These are phyloP conservation scores for Gonocerus acuteangulatus DNA, from an alignment of 2,888 invertebrate genomes.

Conservation along the genomic window DNA sequence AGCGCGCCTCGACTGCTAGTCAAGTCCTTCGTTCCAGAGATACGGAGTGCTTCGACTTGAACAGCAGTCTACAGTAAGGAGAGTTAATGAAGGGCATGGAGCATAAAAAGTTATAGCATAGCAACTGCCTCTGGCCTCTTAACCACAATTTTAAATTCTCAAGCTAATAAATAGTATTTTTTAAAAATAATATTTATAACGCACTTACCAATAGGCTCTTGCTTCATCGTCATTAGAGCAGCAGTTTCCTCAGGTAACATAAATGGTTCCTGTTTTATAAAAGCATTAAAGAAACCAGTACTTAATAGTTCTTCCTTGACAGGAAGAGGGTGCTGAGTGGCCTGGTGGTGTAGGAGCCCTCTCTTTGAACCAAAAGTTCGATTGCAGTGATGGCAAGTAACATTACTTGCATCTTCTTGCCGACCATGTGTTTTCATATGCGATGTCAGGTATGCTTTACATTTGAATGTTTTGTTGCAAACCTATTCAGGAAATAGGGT, in stretches of 20 bases:
- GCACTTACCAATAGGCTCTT: constrained; percentile 19
- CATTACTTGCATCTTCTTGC: constrained; percentile 11
- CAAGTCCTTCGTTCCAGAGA: too few species aligned
- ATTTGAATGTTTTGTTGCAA: constrained; percentile 35
- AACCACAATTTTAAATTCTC: too few species aligned
- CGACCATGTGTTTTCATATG: constrained; percentile 34
- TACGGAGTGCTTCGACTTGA: too few species aligned
- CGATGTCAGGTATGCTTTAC: constrained; percentile 34
- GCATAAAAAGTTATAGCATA: too few species aligned
- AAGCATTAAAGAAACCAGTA: constrained; percentile 12
- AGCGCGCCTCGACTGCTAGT: too few species aligned
- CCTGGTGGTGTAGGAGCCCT: constrained; percentile 27
- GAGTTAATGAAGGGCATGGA: too few species aligned
- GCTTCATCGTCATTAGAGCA: constrained; percentile 5
- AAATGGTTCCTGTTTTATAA: constrained; percentile 17
- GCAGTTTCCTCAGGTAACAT: constrained; percentile 13
- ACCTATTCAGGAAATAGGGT: constrained; percentile 22
- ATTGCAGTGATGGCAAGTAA: constrained; percentile 27
- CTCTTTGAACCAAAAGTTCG: constrained; percentile 27
- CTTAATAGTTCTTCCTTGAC: constrained; percentile 11
- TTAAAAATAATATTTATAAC: too few species aligned
- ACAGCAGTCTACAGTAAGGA: too few species aligned
- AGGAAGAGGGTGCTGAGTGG: constrained; percentile 20
- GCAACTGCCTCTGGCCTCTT: too few species aligned
- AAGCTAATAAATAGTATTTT: too few species aligned